Percentiles rank a stretch among this genome's conserved stretches.
phyloP scores from a whole-genome alignment of 2,113 vertebrate genomes.

The Penelope pileata region DNA sequence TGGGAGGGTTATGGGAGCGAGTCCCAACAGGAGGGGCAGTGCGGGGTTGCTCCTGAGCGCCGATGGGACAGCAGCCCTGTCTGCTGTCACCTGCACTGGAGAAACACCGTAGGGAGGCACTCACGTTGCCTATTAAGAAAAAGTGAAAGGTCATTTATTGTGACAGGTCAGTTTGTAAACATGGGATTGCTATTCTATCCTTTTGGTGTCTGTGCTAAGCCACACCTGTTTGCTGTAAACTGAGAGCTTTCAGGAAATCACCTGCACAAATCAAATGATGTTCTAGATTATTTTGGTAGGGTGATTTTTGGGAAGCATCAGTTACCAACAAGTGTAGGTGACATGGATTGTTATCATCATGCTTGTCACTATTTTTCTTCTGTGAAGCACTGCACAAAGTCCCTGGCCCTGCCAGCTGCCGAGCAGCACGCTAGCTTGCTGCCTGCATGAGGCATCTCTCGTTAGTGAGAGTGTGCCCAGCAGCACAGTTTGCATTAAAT shows the following conservation, averaged over 20 bases:
- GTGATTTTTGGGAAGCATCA: background rate
- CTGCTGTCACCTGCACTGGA: background rate
- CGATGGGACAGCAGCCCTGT: background rate
- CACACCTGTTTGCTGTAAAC: background rate
- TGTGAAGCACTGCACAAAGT: background rate
- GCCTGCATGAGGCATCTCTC: background rate
- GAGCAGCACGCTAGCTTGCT: background rate
- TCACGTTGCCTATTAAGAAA: background rate
- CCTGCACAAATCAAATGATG: background rate
- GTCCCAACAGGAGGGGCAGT: background rate
- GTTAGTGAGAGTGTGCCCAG: background rate
- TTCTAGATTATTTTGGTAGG: background rate
- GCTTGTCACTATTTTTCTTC: background rate
- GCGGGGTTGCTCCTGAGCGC: background rate
- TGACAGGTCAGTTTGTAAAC: conserved; percentile 8
- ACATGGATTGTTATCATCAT: background rate
- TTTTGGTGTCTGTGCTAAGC: background rate
- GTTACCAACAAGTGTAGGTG: background rate
- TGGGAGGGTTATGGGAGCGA: accelerated
- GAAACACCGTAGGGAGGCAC: background rate
- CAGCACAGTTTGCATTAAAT: background rate
- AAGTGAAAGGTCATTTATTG: background rate
- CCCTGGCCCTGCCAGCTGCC: background rate
- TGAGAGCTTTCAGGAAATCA: background rate
- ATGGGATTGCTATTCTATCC: background rate